phyloP scores from a whole-genome alignment of 2,888 invertebrate genomes.

The Lottia gigantea region DNA sequence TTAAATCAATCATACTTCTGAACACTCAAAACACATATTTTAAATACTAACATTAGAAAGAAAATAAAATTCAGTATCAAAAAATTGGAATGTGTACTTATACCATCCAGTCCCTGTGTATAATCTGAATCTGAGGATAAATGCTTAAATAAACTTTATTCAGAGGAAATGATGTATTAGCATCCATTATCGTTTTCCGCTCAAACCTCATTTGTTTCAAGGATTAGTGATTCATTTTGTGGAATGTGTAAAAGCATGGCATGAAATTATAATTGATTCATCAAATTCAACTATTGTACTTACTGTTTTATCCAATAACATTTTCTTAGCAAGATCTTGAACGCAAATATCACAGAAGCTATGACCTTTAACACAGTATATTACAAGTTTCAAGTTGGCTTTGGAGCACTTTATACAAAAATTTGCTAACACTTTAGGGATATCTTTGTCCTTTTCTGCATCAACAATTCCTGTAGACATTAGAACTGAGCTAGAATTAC shows the following conservation, averaged over 20 bases:
- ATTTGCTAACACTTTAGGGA: background rate
- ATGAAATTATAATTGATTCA: too few species aligned
- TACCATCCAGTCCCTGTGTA: too few species aligned
- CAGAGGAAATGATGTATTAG: too few species aligned
- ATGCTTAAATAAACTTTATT: too few species aligned
- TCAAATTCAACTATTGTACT: background rate
- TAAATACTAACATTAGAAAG: too few species aligned
- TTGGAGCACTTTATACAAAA: background rate
- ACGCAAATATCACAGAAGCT: slow-evolving; percentile 54
- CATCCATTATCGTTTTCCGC: too few species aligned
- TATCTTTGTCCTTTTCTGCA: background rate
- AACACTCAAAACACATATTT: too few species aligned
- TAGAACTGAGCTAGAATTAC: background rate
- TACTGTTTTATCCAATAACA: slow-evolving; percentile 1
- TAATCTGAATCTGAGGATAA: too few species aligned
- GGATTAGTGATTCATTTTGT: background rate
- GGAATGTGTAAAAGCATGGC: background rate
- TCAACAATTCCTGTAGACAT: background rate
- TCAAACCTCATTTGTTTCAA: too few species aligned
- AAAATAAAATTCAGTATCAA: too few species aligned
- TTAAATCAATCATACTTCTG: too few species aligned
- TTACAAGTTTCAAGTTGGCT: slow-evolving; percentile 17
- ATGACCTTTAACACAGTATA: slow-evolving; percentile 55
- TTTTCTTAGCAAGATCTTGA: slow-evolving; percentile 32
- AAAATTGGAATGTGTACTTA: too few species aligned